phyloP scores from a whole-genome alignment of 2,888 invertebrate species.

The Nomada fucata region DNA sequence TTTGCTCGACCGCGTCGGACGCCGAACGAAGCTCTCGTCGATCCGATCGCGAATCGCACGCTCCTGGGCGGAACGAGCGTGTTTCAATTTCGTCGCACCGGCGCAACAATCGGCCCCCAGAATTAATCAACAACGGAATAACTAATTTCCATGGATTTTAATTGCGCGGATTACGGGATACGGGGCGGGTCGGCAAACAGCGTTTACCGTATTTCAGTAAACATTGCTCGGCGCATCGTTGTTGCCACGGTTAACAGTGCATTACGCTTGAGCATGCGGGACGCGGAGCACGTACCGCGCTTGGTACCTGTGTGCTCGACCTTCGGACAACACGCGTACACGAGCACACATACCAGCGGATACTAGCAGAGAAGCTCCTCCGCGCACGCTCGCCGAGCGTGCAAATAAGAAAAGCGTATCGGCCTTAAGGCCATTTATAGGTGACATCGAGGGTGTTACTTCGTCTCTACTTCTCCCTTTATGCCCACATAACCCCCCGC shows the following conservation, averaged over 20 bases:
- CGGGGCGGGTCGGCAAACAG: constrained; percentile 3
- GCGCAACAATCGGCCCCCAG: background rate
- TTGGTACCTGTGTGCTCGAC: constrained; percentile 5
- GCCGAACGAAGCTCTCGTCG: background rate
- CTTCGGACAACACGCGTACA: background rate
- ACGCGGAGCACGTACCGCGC: background rate
- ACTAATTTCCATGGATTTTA: constrained; percentile 41
- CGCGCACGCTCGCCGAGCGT: background rate
- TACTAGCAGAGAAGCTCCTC: background rate
- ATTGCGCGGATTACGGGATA: constrained; percentile 37
- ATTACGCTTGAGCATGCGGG: constrained; percentile 30
- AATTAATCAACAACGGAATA: constrained; percentile 44
- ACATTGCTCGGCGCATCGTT: constrained; percentile 32
- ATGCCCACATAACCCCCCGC: constrained; percentile 65
- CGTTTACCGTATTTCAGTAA: constrained; percentile 48
- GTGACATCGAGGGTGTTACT: constrained; percentile 56
- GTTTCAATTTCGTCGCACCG: background rate
- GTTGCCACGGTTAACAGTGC: constrained; percentile 34
- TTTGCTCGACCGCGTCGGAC: background rate
- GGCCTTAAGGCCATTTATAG: constrained; percentile 57
- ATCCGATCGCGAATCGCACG: background rate
- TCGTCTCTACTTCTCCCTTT: constrained; percentile 51
- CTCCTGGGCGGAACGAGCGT: background rate
- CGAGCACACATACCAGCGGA: too few species aligned
- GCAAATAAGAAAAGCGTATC: constrained; percentile 43